A percentile compares a stretch with the other conserved stretches of the same genome.
phyloP scores from a whole-genome alignment of 2,113 vertebrate species.

The Lampris megalopsis region DNA sequence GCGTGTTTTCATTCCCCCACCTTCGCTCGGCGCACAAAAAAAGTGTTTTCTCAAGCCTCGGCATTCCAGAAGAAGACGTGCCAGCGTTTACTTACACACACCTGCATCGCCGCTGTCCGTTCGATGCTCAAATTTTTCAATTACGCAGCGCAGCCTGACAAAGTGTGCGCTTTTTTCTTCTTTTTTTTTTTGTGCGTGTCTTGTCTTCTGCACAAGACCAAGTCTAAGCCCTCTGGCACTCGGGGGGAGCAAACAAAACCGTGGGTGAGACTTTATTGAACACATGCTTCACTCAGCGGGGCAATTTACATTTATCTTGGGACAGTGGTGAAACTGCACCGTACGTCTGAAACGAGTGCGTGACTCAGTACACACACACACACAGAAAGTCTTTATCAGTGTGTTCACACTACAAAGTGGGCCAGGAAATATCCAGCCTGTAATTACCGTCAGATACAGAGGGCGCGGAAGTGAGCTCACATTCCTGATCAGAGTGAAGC shows the following conservation, averaged over 20 bases:
- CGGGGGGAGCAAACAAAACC: slow-evolving; percentile 44
- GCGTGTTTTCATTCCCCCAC: slow-evolving; percentile 81
- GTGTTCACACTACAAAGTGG: slow-evolving; percentile 49
- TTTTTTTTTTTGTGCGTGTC: background rate
- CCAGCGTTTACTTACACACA: slow-evolving; percentile 67
- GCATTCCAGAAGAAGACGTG: slow-evolving; percentile 64
- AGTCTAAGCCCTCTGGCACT: slow-evolving; percentile 36
- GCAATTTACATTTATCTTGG: slow-evolving; percentile 43
- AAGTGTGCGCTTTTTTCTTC: slow-evolving; percentile 28
- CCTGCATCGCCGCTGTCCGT: slow-evolving; percentile 69
- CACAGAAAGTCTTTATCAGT: slow-evolving; percentile 40
- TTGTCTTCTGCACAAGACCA: slow-evolving; percentile 6
- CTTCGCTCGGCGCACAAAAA: slow-evolving; percentile 71
- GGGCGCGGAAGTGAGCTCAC: slow-evolving; percentile 64
- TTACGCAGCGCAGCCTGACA: slow-evolving; percentile 38
- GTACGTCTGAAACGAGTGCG: slow-evolving; percentile 31
- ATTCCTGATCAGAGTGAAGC: slow-evolving; percentile 69
- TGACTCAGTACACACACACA: slow-evolving; percentile 16
- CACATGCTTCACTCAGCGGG: slow-evolving; percentile 26
- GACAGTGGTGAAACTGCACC: slow-evolving; percentile 20
- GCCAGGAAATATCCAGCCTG: slow-evolving; percentile 69
- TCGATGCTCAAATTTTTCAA: slow-evolving; percentile 64
- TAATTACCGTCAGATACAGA: slow-evolving; percentile 75
- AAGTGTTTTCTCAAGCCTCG: slow-evolving; percentile 74
- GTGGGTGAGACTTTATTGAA: slow-evolving; percentile 44